Conservation (phyloP, 2,888 invertebrate genomes). For the Dicycla oo region DNA sequence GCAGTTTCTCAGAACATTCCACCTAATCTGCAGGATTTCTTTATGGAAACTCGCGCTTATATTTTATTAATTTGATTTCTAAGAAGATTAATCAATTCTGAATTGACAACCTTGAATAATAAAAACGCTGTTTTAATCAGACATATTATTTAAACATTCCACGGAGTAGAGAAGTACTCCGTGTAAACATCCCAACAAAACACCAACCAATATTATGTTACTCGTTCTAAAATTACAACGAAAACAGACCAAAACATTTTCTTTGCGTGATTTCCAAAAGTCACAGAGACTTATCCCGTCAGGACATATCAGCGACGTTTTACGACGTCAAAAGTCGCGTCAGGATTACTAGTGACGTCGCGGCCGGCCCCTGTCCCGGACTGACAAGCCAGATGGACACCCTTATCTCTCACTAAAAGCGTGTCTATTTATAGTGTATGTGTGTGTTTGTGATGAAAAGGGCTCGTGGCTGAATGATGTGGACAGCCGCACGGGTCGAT, state of each 20-base stretch:
- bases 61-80: background rate
- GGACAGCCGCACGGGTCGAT: too few species aligned
- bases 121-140: background rate
- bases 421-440: constrained; percentile 57
- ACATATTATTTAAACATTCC: background rate
- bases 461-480: too few species aligned
- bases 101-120: too few species aligned
- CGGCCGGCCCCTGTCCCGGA: constrained; percentile 67
- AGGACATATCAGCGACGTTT: constrained; percentile 69
- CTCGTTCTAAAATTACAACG: constrained; percentile 36
- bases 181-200: background rate
- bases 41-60: background rate
- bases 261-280: constrained; percentile 63
- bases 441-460: too few species aligned
- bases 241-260: constrained; percentile 62
- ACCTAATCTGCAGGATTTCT: background rate
- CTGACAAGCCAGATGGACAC: constrained; percentile 70
- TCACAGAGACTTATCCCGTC: constrained; percentile 68
- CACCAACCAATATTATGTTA: background rate
- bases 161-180: too few species aligned
- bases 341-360: constrained; percentile 70
- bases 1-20: background rate
- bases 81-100: background rate
- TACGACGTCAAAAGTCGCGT: constrained; percentile 70
- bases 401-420: constrained; percentile 69